Evolutionary conservation across 2,888 invertebrate genomes (phyloP), one percentile per base, ranked within the genome.

Genomic region (Syrphus vitripennis): DNA sequence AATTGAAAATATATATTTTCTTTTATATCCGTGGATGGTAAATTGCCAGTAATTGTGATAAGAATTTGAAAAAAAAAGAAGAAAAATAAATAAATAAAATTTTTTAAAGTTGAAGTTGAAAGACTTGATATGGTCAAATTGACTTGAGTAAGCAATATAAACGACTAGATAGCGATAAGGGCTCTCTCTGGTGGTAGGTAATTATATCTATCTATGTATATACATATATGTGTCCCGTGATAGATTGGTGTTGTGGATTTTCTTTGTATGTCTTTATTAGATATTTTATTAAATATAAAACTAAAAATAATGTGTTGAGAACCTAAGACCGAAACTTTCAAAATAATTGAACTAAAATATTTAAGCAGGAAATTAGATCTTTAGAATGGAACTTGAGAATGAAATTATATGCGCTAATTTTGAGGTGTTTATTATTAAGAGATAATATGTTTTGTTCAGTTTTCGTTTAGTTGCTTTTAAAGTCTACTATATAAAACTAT

Each of bases 101-200:
- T 63, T 37, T n/a, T n/a, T n/a, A n/a, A n/a, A n/a, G n/a, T n/a
- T 45, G 4, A 65, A 65, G 40, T 65, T 29, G 45, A 67, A 67
- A 67, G 67, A 48, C 67, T 67, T 50, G 48, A 50, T 67, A 67
- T 50, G 31, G 67, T 50, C 45, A 50, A 67, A 50, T 21, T 50
- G 34, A 67, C 45, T 34, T 67, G 50, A 29, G 70, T 42, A 70
- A 70, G 55, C 24, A 57, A 26, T 45, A 63, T 24, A 31, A n/a
- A 40, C 40, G 40, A 29, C 55, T 24, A 55, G 70, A 70, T 70
- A 57, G 55, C 70, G 70, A 70, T 70, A 70, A 53, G 37, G 12
- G 10, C 19, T n/a, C n/a, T n/a, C n/a, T n/a, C n/a, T 42, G 34
- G 14, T 42, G n/a, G 40, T 26, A 70, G 29, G 42, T 37, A 42